phyloP scores from a whole-genome alignment of 2,113 vertebrate genomes.

The Polypterus bichir region DNA sequence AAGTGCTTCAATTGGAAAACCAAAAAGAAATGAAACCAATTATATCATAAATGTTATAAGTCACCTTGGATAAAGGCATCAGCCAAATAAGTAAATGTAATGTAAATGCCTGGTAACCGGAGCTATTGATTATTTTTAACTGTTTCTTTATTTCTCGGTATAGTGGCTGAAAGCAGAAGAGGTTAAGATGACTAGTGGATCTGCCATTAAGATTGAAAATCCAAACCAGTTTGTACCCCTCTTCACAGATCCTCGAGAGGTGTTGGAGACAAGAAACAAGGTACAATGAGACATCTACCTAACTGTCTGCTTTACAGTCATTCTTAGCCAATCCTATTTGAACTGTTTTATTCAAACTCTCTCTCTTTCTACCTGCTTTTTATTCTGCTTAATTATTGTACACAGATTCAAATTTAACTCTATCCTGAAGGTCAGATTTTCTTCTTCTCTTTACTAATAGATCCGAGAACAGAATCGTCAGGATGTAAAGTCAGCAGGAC shows the following conservation, averaged over 20 bases:
- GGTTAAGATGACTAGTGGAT: conserved; percentile 69
- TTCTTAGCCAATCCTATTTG: background rate
- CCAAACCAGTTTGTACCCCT: conserved; percentile 95
- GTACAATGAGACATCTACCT: conserved; percentile 29
- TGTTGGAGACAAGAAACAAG: conserved; percentile 94
- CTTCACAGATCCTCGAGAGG: conserved; percentile 89
- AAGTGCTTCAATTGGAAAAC: too few relatives aligned
- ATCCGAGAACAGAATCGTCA: conserved; percentile 93
- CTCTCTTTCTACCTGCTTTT: background rate
- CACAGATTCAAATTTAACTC: background rate
- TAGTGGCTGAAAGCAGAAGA: conserved; percentile 90
- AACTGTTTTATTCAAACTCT: background rate
- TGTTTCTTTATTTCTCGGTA: too few relatives aligned
- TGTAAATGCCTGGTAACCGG: too few relatives aligned
- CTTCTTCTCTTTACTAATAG: conserved; percentile 21
- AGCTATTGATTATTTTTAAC: background rate
- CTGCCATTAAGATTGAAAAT: conserved; percentile 83
- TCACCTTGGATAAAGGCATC: too few relatives aligned
- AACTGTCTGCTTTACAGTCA: background rate
- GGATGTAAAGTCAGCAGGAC: conserved; percentile 88
- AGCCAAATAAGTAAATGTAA: too few relatives aligned
- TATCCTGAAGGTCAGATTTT: background rate
- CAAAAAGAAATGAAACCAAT: too few relatives aligned
- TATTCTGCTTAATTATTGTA: background rate
- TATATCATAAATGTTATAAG: too few relatives aligned